Percentiles rank a stretch among this genome's conserved stretches.
phyloP scores from a whole-genome alignment of 2,888 invertebrate genomes.

The Girardia tigrina region DNA sequence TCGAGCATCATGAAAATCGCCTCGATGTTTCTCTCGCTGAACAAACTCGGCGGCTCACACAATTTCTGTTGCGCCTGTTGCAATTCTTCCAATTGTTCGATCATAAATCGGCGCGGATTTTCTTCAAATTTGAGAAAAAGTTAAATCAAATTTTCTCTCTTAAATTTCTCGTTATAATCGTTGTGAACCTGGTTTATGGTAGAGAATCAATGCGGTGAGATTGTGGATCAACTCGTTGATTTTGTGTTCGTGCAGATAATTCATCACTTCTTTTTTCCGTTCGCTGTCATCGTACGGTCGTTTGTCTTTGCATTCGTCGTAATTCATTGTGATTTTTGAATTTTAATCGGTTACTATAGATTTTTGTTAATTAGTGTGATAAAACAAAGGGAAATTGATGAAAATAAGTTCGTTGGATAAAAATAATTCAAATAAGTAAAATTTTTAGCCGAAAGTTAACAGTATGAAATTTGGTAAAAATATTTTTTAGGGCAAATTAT shows the following conservation, averaged over 20 bases:
- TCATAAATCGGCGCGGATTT: neutral
- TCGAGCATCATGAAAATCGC: neutral
- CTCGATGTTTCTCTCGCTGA: neutral
- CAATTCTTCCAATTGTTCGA: neutral
- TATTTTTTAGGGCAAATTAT: no score
- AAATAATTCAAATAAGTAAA: no score
- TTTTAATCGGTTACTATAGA: neutral
- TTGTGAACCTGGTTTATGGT: slow-evolving; percentile 1
- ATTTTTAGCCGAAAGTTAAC: no score
- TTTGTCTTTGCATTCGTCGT: neutral
- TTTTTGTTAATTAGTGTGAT: no score
- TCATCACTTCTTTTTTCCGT: neutral
- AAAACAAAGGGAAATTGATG: no score
- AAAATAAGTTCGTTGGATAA: no score
- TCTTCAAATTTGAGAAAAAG: neutral
- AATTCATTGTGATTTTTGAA: neutral
- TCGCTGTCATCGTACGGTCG: neutral
- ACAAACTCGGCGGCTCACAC: neutral
- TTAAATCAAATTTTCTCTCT: neutral
- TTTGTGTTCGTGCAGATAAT: slow-evolving; percentile 3
- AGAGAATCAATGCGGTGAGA: neutral
- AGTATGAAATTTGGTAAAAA: no score
- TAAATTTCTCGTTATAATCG: no score
- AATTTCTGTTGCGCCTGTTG: neutral
- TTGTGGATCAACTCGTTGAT: neutral